Conservation (phyloP, 2,888 invertebrate species). For the Conistra vaccinii region DNA sequence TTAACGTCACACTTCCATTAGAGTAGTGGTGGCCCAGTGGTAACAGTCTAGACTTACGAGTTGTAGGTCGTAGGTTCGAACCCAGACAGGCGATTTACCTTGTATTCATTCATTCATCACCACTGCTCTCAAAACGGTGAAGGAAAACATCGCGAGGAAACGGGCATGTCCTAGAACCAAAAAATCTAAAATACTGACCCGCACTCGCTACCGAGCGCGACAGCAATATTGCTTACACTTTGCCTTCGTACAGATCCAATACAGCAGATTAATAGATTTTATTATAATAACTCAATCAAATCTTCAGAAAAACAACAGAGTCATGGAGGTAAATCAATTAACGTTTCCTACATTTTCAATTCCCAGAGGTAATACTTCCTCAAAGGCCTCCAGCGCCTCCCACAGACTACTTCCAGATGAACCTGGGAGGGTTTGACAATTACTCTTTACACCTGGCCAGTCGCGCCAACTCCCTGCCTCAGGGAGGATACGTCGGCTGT, state of each 20-base stretch:
- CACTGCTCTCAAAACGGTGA: no score
- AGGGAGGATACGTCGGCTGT: slow-evolving; percentile 96
- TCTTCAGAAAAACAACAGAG: neutral
- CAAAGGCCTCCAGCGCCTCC: slow-evolving; percentile 97
- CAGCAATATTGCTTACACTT: no score
- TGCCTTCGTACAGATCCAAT: neutral
- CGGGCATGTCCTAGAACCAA: no score
- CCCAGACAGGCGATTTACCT: no score
- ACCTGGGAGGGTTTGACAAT: slow-evolving; percentile 96
- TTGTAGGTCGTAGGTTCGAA: no score
- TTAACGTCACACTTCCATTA: neutral
- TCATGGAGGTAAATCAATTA: neutral
- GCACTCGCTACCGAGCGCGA: no score
- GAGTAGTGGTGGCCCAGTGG: no score
- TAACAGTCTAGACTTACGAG: no score
- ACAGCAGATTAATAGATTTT: no score
- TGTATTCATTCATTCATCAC: no score
- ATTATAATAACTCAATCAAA: neutral
- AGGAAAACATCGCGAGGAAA: no score
- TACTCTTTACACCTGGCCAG: slow-evolving; percentile 92
- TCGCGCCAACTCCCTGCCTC: slow-evolving; percentile 82
- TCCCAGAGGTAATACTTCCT: slow-evolving; percentile 95
- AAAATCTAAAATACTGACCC: no score
- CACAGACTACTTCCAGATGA: slow-evolving; percentile 96
- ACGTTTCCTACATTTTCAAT: neutral